Percentiles rank a stretch among this genome's conserved stretches.
Evolutionary conservation across 2,888 invertebrate genomes (phyloP).

Genomic region (Pseudanteris insignis): DNA sequence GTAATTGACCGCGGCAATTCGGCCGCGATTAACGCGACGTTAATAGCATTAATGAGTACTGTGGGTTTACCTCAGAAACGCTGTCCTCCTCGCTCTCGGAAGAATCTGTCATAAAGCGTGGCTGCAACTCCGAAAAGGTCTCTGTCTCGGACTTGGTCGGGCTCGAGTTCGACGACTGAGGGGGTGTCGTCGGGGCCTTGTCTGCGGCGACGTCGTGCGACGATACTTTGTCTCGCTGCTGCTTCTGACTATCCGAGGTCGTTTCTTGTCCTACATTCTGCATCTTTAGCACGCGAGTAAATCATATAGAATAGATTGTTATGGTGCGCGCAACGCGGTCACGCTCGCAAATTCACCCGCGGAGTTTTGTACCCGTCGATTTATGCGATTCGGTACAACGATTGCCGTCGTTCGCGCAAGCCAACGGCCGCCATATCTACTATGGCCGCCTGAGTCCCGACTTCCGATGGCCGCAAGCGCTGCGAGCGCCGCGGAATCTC

Average conservation of each 20-base stretch:
- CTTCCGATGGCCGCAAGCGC: constrained; percentile 42
- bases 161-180: constrained; percentile 85
- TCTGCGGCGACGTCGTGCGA: constrained; percentile 63
- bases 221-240: constrained; percentile 61
- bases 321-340: constrained; percentile 55
- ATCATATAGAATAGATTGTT: constrained; percentile 68
- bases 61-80: constrained; percentile 59
- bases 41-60: neutral
- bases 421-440: constrained; percentile 79
- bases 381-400: constrained; percentile 51
- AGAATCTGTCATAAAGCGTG: constrained; percentile 91
- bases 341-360: constrained; percentile 60
- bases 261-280: constrained; percentile 87
- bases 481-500: neutral
- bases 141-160: constrained; percentile 83
- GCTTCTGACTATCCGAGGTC: constrained; percentile 80
- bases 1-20: constrained; percentile 5
- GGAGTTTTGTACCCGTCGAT: constrained; percentile 15
- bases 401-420: constrained; percentile 67
- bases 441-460: constrained; percentile 71
- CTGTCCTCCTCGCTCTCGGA: constrained; percentile 97
- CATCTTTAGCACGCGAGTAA: constrained; percentile 81
- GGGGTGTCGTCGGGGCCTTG: constrained; percentile 75
- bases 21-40: constrained; percentile 2
- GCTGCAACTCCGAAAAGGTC: constrained; percentile 84